Evolutionary conservation across 2,888 invertebrate genomes (phyloP), one percentile per base, ranked within the genome.

Genomic region (Parnassius mnemosyne): DNA sequence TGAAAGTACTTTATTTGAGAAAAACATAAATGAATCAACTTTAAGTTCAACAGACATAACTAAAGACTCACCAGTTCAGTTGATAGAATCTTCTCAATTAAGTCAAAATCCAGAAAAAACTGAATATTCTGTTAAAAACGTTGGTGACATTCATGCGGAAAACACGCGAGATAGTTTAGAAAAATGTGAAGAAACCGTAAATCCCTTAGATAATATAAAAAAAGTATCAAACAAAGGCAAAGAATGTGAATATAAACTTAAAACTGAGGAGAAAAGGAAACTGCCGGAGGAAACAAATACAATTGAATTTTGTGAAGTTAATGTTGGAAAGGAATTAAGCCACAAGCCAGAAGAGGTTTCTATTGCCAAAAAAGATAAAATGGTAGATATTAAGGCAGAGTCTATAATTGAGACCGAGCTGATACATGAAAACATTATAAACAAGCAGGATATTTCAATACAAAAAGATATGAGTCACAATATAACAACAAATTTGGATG

Each of bases 21-120:
- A 55, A 55, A 60, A 20, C 51, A 42, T n/a, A 52, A 16, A 12
- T 12, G 47, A 57, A 10, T 53, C 54, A 10, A 50, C 47, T 11
- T 42, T 41, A 12, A 53, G 12, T 9, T 44, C 41, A 49, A 43
- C 42, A 13, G 11, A 12, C 11, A 13, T 42, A 10, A 11, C 3
- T 10, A 50, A 50, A 9, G 60, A 54, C 7, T 49, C 54, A 42
- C 10, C 49, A 54, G 49, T 12, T 11, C 25, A 53, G 44, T 11
- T 10, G 7, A 16, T n/a, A 25, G 60, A 53, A 1, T 50, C 50
- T 9, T 16, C 16, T 43, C n/a, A 12, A 12, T 11, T 43, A 34
- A n/a, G 42, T 12, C 53, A 53, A 53, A 49, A 10, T 49, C 20
- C 49, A 49, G 50, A 43, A 50, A 43, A 43, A 7, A 41, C 11